These are phyloP conservation scores for Pteropus alecto DNA, from an alignment of 2,113 vertebrate species.

Conservation along the genomic window DNA sequence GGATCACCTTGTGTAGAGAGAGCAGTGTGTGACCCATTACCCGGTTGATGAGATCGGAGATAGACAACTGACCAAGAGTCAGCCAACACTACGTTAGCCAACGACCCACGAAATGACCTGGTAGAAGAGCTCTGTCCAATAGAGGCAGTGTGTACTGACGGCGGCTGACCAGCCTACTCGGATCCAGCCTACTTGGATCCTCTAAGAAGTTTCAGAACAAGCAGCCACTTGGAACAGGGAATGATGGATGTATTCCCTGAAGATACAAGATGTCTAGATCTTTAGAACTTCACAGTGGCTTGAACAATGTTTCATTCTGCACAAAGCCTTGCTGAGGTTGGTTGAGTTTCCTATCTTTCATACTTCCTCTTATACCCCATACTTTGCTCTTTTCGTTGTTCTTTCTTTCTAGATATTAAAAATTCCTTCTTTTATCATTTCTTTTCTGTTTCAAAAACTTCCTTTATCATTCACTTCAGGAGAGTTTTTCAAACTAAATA, in stretches of 20 bases:
- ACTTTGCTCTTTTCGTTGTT: not conserved
- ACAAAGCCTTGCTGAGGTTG: not conserved
- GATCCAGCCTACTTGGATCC: not conserved
- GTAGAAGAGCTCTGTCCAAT: not conserved
- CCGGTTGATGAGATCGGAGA: not conserved
- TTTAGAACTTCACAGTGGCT: not conserved
- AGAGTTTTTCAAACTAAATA: not conserved
- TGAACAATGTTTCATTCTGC: not conserved
- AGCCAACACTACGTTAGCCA: not conserved
- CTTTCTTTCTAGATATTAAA: not conserved
- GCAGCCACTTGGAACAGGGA: not conserved
- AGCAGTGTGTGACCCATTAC: not conserved
- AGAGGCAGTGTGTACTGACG: not conserved
- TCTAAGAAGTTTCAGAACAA: not conserved
- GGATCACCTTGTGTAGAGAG: not conserved
- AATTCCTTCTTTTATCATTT: not conserved
- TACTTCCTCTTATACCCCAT: not conserved
- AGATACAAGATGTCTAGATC: not conserved
- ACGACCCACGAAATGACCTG: not conserved
- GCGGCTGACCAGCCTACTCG: not conserved
- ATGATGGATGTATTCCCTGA: not conserved
- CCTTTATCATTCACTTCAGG: not conserved
- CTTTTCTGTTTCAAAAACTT: not conserved
- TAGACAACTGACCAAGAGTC: not conserved
- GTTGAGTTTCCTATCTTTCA: not conserved